Base-by-base conservation (phyloP, 35 echinoderm and acorn worm genomes). In the Patiria miniata region DNA sequence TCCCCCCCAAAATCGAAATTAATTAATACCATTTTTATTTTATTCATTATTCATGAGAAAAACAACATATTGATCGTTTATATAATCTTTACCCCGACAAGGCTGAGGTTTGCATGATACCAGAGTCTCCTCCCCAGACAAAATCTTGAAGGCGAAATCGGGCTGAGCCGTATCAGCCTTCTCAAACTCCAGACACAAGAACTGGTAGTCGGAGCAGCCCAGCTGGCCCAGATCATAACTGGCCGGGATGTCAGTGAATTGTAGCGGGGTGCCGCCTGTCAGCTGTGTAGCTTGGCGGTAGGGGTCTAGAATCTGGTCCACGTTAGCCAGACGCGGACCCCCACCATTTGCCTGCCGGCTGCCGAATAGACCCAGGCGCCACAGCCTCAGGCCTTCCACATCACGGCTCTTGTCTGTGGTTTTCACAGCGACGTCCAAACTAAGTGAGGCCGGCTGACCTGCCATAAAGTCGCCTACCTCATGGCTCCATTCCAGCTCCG, bases 151-250 rank as follows among this genome's bases (percentile, higher is more conserved):
- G 37, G 82, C 81, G 59, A 78, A 90, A 33, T 83, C 81, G 15
- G 88, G 88, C 36, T 68, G 26, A 14, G 88, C 61, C 12, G 39
- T 10, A 1, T 36, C 39, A 9, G 39, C 79, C 52, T 95, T 95
- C 36, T 88, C 81, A 42, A 95, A 81, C 65, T 92, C 93, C 86
- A 91, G 77, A 39, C 93, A 95, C 36, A 95, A 55, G 37, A 87
- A 95, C 19, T 77, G 34, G 58, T 69, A 89, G 21, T 91, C 85
- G 7, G 59, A 77, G 69, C 93, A 95, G 28, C 89, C 86, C 38
- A 95, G 59, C 17, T 81, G 79, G 1, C 61, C 33, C 39, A 95
- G 55, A 52, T 95, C 90, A 81, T 82, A 40, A 2, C 80, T 82
- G 19, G 88, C 84, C 18, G 51, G 39, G 15, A 85, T 61, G 16